Conservation (phyloP, 2,797 vertebrate genomes). For the Lycodopsis pacificus region DNA sequence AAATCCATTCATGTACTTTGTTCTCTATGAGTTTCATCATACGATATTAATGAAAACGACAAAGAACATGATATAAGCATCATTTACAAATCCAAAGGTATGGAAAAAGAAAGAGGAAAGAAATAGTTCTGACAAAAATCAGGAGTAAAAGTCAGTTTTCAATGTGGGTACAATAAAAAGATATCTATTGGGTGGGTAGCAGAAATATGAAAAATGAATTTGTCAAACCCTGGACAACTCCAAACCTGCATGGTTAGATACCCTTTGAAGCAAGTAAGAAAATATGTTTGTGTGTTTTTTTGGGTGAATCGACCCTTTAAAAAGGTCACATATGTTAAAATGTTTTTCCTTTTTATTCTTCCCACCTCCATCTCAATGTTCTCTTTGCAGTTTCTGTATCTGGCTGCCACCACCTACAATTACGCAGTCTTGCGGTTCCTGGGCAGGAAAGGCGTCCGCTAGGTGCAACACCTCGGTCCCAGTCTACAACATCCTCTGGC, state of each 20-base stretch:
- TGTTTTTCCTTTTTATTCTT: background rate
- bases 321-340: background rate
- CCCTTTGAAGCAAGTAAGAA: background rate
- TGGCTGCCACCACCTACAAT: constrained; percentile 97
- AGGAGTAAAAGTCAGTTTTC: background rate
- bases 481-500: constrained; percentile 37
- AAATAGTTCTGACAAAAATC: background rate
- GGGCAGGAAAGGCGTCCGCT: constrained; percentile 93
- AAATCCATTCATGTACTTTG: background rate
- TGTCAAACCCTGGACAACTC: background rate
- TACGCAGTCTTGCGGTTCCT: constrained; percentile 96
- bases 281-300: background rate
- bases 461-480: constrained; percentile 63
- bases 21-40: background rate
- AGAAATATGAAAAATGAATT: background rate
- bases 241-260: background rate
- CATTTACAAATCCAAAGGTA: background rate
- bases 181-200: background rate
- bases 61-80: background rate
- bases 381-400: constrained; percentile 90
- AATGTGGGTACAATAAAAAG: background rate
- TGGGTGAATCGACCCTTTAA: background rate
- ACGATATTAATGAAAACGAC: background rate
- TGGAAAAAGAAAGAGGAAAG: background rate
- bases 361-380: constrained; percentile 32